phyloP scores from a whole-genome alignment of 2,797 vertebrate species.

The Halcyon badia region DNA sequence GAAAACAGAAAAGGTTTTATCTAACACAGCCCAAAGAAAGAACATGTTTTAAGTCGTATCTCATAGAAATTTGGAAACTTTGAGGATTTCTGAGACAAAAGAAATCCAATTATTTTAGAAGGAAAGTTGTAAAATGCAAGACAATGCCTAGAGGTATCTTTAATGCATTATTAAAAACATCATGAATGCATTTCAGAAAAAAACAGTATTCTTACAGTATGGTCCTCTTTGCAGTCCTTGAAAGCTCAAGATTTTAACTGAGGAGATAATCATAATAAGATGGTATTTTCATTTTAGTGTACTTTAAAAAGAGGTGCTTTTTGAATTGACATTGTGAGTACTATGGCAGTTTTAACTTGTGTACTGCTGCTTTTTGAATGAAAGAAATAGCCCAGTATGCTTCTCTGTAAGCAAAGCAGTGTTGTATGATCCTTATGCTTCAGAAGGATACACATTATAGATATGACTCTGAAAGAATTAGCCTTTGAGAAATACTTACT shows the following conservation, averaged over 20 bases:
- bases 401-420: not conserved
- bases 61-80: not conserved
- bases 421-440: not conserved
- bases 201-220: not conserved
- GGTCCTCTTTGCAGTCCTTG: not conserved
- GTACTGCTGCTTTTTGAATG: not conserved
- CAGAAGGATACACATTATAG: not conserved
- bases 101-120: not conserved
- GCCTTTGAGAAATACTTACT: not conserved
- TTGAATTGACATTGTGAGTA: not conserved
- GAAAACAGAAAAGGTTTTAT: not conserved
- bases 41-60: not conserved
- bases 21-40: not conserved
- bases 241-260: not conserved
- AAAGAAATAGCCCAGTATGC: not conserved
- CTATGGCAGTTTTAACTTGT: not conserved
- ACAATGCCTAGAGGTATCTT: not conserved
- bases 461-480: not conserved
- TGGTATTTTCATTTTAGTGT: not conserved
- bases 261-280: not conserved
- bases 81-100: not conserved
- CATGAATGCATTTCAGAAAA: not conserved
- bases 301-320: not conserved
- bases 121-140: not conserved
- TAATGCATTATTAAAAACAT: not conserved